Base-by-base conservation (phyloP, 2,113 vertebrate genomes). In the Hyla sarda region DNA sequence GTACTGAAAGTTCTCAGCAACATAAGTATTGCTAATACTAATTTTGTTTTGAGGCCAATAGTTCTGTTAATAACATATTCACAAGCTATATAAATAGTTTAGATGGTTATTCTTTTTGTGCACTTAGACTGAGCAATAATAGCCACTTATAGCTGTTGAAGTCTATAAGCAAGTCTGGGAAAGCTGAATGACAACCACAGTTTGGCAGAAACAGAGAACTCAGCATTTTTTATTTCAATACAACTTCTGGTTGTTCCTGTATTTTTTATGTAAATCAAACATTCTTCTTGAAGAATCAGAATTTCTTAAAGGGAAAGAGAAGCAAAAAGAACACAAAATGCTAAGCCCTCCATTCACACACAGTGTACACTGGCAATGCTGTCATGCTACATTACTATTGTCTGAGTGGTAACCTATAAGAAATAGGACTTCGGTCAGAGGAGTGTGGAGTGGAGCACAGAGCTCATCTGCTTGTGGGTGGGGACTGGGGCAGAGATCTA, bases 401-500 rank as follows among this genome's bases (percentile, higher is more conserved):
- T 32, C 25, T 25, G 21, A 3, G 1, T 7, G 21, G 7, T 78
- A 78, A 78, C 76, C 76, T 78, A 78, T 56, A 58, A 77, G 25
- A 32, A 17, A 28, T 14, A 16, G 23, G 6, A 10, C 21, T 5
- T 4, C 47, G 50, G 75, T 52, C 48, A n/a, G 54, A 21, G 23
- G 13, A 37, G 16, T 23, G 75, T 50, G 30, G 47, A 17, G 3
- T 9, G 5, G 5, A n/a, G 54, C 9, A 80, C 54, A 41, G 37
- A n/a, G 25, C 30, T 37, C 71, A 90, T 75, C 19, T 17, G 67
- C 30, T 7, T 9, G 50, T 82, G 88, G 87, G 88, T 60, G 89
- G 90, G 88, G 87, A 89, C 76, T 58, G 89, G 85, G 56, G 82
- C 86, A 87, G 88, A 87, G 74, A 87, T 87, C 83, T 54, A 85